phyloP scores from a whole-genome alignment of 2,113 vertebrate genomes.

The Odontophorus gujanensis region DNA sequence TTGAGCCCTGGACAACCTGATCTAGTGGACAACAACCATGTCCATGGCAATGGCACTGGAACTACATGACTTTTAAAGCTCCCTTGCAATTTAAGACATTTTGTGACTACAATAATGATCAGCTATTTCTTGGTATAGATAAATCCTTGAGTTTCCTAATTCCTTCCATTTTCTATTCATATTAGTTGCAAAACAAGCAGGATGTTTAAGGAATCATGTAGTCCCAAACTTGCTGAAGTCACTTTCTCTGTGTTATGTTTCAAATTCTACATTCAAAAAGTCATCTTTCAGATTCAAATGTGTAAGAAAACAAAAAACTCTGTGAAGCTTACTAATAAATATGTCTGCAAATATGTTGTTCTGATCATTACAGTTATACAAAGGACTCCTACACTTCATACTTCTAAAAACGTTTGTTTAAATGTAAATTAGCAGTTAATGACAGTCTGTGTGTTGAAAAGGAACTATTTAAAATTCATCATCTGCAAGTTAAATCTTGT shows the following conservation, averaged over 20 bases:
- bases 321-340: not conserved
- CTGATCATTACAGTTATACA: not conserved
- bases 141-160: rapidly evolving
- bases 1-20: no score
- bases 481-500: not conserved
- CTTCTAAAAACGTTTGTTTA: not conserved
- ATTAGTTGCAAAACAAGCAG: not conserved
- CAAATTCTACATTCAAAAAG: not conserved
- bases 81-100: no score
- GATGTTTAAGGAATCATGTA: not conserved
- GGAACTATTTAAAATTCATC: not conserved
- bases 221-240: not conserved
- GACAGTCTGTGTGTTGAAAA: not conserved
- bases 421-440: not conserved
- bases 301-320: not conserved
- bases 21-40: no score
- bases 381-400: not conserved
- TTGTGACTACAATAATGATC: no score
- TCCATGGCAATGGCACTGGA: no score
- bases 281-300: not conserved
- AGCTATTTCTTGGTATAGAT: not conserved
- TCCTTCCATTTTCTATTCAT: not conserved
- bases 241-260: not conserved
- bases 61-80: no score
- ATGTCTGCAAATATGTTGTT: not conserved